Percentiles rank a stretch among this genome's conserved stretches.
These are phyloP conservation scores for Cacoxenus indagator DNA, from an alignment of 2,888 invertebrate species.

Conservation along the genomic window DNA sequence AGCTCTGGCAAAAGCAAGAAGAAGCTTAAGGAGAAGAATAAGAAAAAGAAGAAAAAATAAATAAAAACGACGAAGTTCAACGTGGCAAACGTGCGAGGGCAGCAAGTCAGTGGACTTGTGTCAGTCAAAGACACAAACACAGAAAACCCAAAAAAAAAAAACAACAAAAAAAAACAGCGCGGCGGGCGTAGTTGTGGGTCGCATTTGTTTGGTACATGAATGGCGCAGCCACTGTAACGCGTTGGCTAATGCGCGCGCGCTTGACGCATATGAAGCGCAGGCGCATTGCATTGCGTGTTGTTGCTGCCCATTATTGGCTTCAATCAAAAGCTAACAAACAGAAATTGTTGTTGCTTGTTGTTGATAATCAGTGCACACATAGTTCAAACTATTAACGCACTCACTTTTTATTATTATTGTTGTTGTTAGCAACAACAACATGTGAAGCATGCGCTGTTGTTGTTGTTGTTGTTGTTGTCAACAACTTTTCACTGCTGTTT, in stretches of 20 bases:
- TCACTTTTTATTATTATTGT: neutral
- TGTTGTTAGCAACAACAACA: too few species aligned
- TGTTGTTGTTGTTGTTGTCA: conserved; percentile 4
- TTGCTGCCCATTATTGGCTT: conserved; percentile 28
- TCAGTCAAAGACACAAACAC: conserved; percentile 27
- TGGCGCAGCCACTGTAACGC: neutral
- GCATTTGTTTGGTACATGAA: neutral
- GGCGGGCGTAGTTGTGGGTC: neutral
- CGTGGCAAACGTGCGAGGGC: conserved; percentile 64
- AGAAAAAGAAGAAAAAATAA: neutral
- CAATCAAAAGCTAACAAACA: conserved; percentile 47
- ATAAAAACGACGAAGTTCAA: conserved; percentile 53
- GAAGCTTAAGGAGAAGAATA: conserved; percentile 25
- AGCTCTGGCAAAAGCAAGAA: neutral
- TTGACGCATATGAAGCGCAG: neutral
- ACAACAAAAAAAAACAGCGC: neutral
- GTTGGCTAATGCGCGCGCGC: neutral
- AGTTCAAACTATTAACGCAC: conserved; percentile 13
- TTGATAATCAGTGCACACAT: conserved; percentile 22
- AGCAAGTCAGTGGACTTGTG: conserved; percentile 14
- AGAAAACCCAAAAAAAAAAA: neutral
- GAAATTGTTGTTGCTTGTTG: conserved; percentile 31
- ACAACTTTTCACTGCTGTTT: neutral
- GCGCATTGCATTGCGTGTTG: conserved; percentile 1
- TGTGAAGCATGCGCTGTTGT: too few species aligned